These are phyloP conservation scores for Echiichthys vipera DNA, from an alignment of 2,797 vertebrate species.

Conservation along the genomic window DNA sequence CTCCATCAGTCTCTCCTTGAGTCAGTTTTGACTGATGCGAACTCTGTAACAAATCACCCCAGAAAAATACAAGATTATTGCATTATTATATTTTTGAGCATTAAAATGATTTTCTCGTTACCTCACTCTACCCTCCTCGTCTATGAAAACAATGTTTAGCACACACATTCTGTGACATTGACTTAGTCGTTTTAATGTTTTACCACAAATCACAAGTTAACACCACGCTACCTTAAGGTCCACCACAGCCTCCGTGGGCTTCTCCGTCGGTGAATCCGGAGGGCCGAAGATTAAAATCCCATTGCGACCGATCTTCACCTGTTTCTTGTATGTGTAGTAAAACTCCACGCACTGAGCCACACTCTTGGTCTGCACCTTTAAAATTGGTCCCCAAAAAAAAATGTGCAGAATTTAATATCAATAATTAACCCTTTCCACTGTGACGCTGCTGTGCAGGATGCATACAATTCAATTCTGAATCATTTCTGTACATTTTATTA, in stretches of 20 bases:
- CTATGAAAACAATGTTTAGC: not conserved
- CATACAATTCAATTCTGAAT: not conserved
- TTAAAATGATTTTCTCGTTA: not conserved
- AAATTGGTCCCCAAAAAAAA: not conserved
- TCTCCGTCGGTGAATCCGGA: conserved; percentile 84
- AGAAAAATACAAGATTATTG: not conserved
- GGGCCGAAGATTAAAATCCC: conserved; percentile 93
- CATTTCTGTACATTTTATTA: not conserved
- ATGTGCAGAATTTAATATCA: not conserved
- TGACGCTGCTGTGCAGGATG: not conserved
- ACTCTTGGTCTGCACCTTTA: conserved; percentile 93
- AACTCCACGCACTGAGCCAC: conserved; percentile 98
- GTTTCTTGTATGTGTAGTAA: conserved; percentile 98
- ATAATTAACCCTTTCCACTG: not conserved
- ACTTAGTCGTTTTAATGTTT: not conserved
- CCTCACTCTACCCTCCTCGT: too few relatives aligned
- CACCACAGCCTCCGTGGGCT: conserved; percentile 87
- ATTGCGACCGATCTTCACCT: conserved; percentile 94
- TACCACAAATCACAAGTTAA: not conserved
- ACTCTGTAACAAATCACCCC: conserved; percentile 79
- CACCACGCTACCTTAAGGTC: conserved; percentile 88
- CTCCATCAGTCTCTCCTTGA: conserved; percentile 84
- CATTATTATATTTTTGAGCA: too few relatives aligned
- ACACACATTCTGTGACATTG: not conserved
- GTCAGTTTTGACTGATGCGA: conserved; percentile 88